Percentiles rank a stretch among this genome's conserved stretches.
Conservation (phyloP, 1,140 invertebrate genomes). For the Pararge aegeria region DNA sequence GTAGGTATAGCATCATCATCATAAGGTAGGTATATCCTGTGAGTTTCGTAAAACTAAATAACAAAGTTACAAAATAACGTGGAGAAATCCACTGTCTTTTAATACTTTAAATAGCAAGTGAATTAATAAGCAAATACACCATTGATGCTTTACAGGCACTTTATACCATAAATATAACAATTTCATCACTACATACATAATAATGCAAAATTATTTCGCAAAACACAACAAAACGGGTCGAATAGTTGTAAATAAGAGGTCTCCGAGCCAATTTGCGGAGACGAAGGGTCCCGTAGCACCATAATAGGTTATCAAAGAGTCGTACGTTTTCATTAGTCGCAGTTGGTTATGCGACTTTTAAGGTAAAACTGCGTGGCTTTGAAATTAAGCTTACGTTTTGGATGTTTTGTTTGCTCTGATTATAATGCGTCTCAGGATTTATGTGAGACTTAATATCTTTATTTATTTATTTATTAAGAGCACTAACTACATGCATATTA, state of each 20-base stretch:
- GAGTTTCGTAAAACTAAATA: too few species aligned
- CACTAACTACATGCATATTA: too few species aligned
- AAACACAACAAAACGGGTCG: conserved; percentile 43
- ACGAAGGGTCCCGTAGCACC: conserved; percentile 45
- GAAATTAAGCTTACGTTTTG: conserved; percentile 7
- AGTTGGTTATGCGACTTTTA: conserved; percentile 33
- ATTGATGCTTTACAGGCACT: background rate
- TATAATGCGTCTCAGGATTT: background rate
- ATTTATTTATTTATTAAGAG: too few species aligned
- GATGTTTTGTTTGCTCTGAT: conserved; percentile 22
- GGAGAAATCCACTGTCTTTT: too few species aligned
- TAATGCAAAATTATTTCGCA: conserved; percentile 11
- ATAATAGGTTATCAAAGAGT: conserved; percentile 72
- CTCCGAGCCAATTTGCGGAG: conserved; percentile 53
- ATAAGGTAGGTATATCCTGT: too few species aligned
- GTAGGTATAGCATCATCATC: too few species aligned
- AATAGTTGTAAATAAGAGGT: conserved; percentile 49
- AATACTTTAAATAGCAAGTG: too few species aligned
- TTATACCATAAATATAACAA: conserved; percentile 1
- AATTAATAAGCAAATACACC: too few species aligned
- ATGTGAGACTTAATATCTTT: conserved; percentile 2
- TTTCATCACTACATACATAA: background rate
- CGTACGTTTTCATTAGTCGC: conserved; percentile 71
- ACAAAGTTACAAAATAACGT: too few species aligned
- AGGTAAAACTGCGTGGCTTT: conserved; percentile 29